These are phyloP conservation scores for Chaenodraco wilsoni DNA, from an alignment of 2,797 vertebrate species.

Conservation along the genomic window DNA sequence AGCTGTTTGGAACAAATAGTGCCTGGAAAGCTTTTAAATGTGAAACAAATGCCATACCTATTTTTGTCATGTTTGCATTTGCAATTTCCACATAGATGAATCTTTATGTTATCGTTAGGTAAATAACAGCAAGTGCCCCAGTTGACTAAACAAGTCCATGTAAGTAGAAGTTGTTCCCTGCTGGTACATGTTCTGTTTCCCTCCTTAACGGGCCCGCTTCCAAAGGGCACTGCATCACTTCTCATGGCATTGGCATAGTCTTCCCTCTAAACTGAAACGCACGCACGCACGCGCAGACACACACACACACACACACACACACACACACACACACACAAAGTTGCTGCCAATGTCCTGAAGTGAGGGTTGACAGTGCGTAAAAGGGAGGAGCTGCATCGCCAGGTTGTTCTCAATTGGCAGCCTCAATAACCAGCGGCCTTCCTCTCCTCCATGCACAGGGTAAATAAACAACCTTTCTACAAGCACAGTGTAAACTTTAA, in stretches of 20 bases:
- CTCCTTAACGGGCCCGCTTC: slow-evolving; percentile 19
- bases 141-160: slow-evolving; percentile 38
- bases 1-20: slow-evolving; percentile 23
- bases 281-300: background rate
- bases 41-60: background rate
- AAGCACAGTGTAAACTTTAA: slow-evolving; percentile 12
- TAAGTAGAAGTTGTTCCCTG: slow-evolving; percentile 47
- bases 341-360: slow-evolving; percentile 43
- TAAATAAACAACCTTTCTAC: slow-evolving; percentile 51
- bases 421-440: slow-evolving; percentile 16
- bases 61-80: background rate
- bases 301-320: background rate
- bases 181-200: slow-evolving; percentile 41
- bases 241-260: slow-evolving; percentile 30
- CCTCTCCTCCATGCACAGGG: slow-evolving; percentile 13
- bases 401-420: slow-evolving; percentile 52
- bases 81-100: background rate
- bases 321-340: slow-evolving; percentile 4
- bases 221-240: slow-evolving; percentile 43
- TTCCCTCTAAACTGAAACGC: slow-evolving; percentile 18
- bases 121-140: slow-evolving; percentile 24
- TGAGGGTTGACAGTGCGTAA: slow-evolving; percentile 42
- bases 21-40: background rate
- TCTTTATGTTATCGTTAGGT: slow-evolving; percentile 2
- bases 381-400: slow-evolving; percentile 28